Evolutionary conservation across 2,888 invertebrate species (phyloP), one percentile per base, ranked within the genome.

Genomic region (Caenorhabditis doughertyi): DNA sequence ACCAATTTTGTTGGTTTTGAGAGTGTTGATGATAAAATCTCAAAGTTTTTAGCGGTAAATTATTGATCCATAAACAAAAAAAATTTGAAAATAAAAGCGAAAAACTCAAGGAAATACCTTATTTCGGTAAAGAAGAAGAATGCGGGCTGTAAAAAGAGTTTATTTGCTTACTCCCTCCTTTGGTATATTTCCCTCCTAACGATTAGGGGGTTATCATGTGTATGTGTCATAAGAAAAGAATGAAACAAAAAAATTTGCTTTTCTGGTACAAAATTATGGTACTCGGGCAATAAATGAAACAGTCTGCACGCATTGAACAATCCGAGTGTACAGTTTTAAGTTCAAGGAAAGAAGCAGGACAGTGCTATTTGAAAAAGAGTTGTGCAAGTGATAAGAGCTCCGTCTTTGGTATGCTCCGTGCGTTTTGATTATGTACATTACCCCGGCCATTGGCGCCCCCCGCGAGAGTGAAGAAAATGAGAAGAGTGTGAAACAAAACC

Each of bases 341-440:
- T 74, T 29, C 73, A 74, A 51, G 76, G 13, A 62, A 62, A 51
- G 62, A 39, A 49, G 29, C 32, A 56, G 25, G 55, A 25, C 32
- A 13, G 53, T 32, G 29, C 29, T 42, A 53, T 53, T 44, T 23
- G 29, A 62, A 68, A 67, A 68, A 58, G 25, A 68, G 62, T 77
- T 68, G 68, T 77, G 77, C 77, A 77, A 77, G 77, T 77, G 77
- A 77, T 77, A 77, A 77, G 77, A 60, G 58, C 73, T 42, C 44
- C 60, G 42, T 47, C 68, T 77, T 68, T 68, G 68, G 68, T 60
- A 68, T 68, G 68, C 51, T 53, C 29, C 47, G 53, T 51, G 62
- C 27, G 51, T 4, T 77, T 53, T 77, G 77, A 68, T 77, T 77
- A 77, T 77, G 77, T 77, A 77, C 77, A 77, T 77, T 77, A 68